Evolutionary conservation across 2,888 invertebrate genomes (phyloP).

Genomic region (Diplazon laetatorius): DNA sequence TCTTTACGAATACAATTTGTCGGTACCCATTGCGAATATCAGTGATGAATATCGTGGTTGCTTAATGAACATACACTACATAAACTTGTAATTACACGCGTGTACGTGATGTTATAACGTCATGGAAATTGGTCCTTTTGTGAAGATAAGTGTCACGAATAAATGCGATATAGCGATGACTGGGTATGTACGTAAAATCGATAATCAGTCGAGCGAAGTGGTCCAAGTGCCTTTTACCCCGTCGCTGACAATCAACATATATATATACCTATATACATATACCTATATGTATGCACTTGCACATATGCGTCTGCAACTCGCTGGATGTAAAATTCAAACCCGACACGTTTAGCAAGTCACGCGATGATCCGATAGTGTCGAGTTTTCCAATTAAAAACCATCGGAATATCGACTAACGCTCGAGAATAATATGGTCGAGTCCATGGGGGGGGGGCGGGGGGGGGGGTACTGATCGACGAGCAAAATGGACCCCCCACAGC

Average conservation of each 20-base stretch:
- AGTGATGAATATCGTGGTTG: not conserved
- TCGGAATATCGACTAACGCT: conserved; percentile 59
- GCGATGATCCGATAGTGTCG: conserved; percentile 38
- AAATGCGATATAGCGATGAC: conserved; percentile 14
- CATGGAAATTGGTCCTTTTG: not conserved
- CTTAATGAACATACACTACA: not conserved
- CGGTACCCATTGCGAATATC: not conserved
- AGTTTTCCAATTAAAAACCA: conserved; percentile 65
- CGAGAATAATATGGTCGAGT: conserved; percentile 37
- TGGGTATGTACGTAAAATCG: conserved; percentile 24
- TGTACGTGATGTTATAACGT: conserved; percentile 1
- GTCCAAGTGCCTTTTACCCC: conserved; percentile 17
- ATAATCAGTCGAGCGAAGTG: conserved; percentile 30
- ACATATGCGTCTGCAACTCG: not conserved
- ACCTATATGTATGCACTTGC: not conserved
- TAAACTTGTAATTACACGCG: not conserved
- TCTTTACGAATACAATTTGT: no score
- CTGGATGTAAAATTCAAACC: conserved; percentile 29
- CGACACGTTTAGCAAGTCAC: conserved; percentile 51
- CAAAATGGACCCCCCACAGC: conserved; percentile 5
- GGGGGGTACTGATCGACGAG: no score
- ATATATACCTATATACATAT: not conserved
- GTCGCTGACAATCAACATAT: not conserved
- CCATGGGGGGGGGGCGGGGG: not conserved
- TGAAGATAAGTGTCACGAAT: conserved; percentile 2